Conservation (phyloP, 64 coral and sea anemone species). For the Acropora tenuis region DNA sequence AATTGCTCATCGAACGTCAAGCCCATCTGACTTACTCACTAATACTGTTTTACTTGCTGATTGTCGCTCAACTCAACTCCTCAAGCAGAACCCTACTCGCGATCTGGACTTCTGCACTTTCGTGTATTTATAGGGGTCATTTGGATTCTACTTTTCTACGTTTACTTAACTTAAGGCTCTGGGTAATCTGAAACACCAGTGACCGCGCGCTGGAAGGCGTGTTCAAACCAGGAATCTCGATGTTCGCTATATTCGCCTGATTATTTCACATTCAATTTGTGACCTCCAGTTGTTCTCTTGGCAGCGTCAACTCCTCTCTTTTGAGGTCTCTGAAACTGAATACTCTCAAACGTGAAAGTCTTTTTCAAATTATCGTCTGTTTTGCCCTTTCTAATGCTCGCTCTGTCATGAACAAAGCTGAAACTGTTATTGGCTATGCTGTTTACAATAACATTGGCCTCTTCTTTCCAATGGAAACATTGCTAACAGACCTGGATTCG, state of each 20-base stretch:
- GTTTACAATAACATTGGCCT: conserved; percentile 1
- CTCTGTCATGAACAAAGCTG: background rate
- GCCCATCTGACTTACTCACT: background rate
- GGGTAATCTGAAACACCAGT: no score
- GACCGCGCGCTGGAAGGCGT: background rate
- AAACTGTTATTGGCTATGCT: background rate
- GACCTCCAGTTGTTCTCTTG: background rate
- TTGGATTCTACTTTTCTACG: no score
- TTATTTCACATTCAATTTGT: background rate
- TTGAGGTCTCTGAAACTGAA: no score
- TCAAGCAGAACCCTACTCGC: background rate
- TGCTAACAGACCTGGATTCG: background rate
- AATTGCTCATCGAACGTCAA: no score
- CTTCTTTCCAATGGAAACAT: background rate
- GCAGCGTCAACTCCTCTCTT: no score
- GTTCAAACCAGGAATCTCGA: background rate
- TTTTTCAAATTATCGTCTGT: no score
- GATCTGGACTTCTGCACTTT: background rate
- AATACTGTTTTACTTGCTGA: background rate
- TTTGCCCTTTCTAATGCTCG: background rate
- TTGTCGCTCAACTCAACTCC: background rate
- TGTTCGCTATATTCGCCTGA: no score
- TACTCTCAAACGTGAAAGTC: background rate
- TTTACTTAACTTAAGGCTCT: no score
- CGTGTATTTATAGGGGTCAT: no score